Percentiles rank a stretch among this genome's conserved stretches.
Evolutionary conservation across 23 tunicate species (phyloP).

Genomic region (Halocynthia aurantium): DNA sequence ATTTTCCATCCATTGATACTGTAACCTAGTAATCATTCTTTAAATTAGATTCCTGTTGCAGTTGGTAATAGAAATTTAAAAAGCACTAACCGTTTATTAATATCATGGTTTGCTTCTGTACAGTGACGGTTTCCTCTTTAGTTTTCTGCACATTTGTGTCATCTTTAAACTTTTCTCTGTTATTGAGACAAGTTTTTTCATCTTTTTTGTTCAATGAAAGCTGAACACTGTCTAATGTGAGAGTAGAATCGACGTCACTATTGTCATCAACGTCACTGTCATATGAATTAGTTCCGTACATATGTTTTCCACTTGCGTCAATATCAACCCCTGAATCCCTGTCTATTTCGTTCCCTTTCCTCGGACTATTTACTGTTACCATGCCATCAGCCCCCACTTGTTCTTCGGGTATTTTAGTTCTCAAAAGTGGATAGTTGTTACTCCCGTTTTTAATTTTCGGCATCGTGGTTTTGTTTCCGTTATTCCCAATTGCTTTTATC

Average conservation of each 20-base stretch:
- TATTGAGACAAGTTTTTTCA: too few species aligned
- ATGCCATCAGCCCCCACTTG: slow-evolving; percentile 10
- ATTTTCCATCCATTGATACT: too few species aligned
- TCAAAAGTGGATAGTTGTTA: slow-evolving; percentile 10
- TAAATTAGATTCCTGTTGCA: too few species aligned
- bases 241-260: not conserved
- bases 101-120: too few species aligned
- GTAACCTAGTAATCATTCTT: too few species aligned
- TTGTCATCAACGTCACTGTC: not conserved
- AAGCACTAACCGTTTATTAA: too few species aligned
- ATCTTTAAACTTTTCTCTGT: too few species aligned
- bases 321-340: slow-evolving; percentile 26
- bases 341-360: not conserved
- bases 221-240: slow-evolving; percentile 12
- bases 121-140: too few species aligned
- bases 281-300: not conserved
- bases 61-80: too few species aligned
- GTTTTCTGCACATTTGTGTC: too few species aligned
- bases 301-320: not conserved
- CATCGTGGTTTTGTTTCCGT: not conserved
- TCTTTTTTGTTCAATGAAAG: too few species aligned
- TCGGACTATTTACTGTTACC: not conserved
- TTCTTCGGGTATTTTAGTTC: slow-evolving; percentile 26
- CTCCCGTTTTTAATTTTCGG: slow-evolving; percentile 11
- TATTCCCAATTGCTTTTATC: too few species aligned